phyloP scores from a whole-genome alignment of 2,888 invertebrate genomes.

The Eristalinus aeneus region DNA sequence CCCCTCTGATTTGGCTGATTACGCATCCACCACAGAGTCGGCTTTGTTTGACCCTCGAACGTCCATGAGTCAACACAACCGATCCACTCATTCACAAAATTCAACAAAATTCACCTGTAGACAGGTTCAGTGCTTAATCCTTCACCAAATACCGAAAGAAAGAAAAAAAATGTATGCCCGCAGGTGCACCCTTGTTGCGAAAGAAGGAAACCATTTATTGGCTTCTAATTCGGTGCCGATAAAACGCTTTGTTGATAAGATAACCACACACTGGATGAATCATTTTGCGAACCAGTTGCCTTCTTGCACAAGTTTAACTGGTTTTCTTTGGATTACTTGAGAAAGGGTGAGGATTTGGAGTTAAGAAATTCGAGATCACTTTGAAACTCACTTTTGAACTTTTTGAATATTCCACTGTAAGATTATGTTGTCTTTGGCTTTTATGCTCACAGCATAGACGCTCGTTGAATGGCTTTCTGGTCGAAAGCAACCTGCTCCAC shows the following conservation, averaged over 20 bases:
- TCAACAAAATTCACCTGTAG: neutral
- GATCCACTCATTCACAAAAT: neutral
- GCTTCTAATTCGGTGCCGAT: neutral
- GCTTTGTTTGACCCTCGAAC: neutral
- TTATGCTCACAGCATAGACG: neutral
- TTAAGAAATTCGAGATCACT: neutral
- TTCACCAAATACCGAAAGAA: neutral
- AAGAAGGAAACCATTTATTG: neutral
- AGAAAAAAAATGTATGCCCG: neutral
- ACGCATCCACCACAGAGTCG: neutral
- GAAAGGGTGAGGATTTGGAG: neutral
- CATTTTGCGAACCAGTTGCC: neutral
- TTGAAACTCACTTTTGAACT: neutral
- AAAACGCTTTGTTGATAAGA: neutral
- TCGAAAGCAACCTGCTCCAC: constrained; percentile 37
- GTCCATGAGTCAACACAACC: neutral
- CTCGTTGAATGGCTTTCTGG: neutral
- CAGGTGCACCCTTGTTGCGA: neutral
- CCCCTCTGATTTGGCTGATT: neutral
- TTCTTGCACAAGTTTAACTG: neutral
- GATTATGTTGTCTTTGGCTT: neutral
- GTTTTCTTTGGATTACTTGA: neutral
- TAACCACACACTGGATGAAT: neutral
- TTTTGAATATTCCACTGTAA: neutral
- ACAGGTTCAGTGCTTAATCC: neutral